A percentile compares a stretch with the other conserved stretches of the same genome.
These are phyloP conservation scores for Drosophila nikananu DNA, from an alignment of 1,140 invertebrate species.

Conservation along the genomic window DNA sequence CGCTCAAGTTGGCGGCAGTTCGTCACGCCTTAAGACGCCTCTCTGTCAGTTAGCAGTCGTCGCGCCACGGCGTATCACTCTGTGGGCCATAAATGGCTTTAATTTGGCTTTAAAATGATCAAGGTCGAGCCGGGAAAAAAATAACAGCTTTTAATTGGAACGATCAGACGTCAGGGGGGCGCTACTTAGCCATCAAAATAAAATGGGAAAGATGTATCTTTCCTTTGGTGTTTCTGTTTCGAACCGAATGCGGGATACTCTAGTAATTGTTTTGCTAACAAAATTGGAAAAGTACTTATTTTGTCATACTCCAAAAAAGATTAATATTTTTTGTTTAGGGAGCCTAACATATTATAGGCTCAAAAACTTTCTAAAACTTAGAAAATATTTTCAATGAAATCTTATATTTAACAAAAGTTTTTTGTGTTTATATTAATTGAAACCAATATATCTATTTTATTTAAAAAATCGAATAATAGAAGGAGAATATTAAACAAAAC, in stretches of 20 bases:
- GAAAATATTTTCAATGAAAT: neutral
- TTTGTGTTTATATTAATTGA: neutral
- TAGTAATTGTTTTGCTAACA: neutral
- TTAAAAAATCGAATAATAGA: too few species aligned
- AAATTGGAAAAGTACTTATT: neutral
- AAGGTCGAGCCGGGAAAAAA: conserved; percentile 43
- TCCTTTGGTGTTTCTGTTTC: neutral
- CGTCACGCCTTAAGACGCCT: conserved; percentile 77
- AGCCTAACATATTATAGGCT: neutral
- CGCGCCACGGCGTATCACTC: conserved; percentile 58
- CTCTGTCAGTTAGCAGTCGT: conserved; percentile 68
- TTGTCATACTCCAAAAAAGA: neutral
- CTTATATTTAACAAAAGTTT: neutral
- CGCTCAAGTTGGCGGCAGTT: conserved; percentile 70
- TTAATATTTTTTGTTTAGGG: neutral
- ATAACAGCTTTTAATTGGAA: conserved; percentile 52
- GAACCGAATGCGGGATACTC: conserved; percentile 2
- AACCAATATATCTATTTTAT: neutral
- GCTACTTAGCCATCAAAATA: conserved; percentile 34
- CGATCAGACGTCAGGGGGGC: conserved; percentile 31
- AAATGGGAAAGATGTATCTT: conserved; percentile 39
- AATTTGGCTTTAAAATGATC: conserved; percentile 65
- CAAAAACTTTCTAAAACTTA: neutral
- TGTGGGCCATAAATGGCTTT: conserved; percentile 76
- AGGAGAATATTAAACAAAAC: too few species aligned